Evolutionary conservation across 2,113 vertebrate genomes (phyloP), one percentile per base, ranked within the genome.

Genomic region (Tringa solitaria): DNA sequence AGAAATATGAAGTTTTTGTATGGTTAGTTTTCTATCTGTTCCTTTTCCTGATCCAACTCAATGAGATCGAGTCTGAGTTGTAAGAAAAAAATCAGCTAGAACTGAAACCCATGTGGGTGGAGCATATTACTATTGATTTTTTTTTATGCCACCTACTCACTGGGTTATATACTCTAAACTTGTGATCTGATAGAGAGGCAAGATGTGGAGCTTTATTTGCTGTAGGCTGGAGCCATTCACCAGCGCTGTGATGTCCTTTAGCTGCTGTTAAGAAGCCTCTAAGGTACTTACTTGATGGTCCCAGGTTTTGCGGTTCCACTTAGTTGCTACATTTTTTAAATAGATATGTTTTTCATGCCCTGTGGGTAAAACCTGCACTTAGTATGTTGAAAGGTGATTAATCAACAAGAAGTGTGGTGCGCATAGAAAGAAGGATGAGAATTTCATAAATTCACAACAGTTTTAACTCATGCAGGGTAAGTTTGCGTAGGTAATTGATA

Each of bases 41-140:
- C 14, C 12, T 72, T 82, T 79, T 76, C 30, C 30, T 48, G 21
- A 83, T 88, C 6, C 7, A 33, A 12, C 21, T 79, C 21, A 4
- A 1, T 56, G 75, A 83, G 23, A 30, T 72, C 0, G 2, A 73
- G 9, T 30, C 27, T 35, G 23, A 72, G 15, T 59, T 76, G 22
- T 9, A 53, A 26, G 26, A 53, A n/a, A 30, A 33, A 22, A 27
- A 13, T 56, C 33, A 76, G 24, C 37, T 89, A 30, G 24, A 84
- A 32, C 39, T 61, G 30, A 81, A 45, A 56, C 8, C 6, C 7
- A 9, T 0, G 0, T 39, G 7, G 5, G 4, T 84, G 10, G 21
- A 67, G 7, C 68, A 22, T 54, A 22, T 48, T 61, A 10, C 10
- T 78, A 14, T 37, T 45, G 9, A 6, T 30, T 33, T 18, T 24